Base-by-base conservation (phyloP, 2,888 invertebrate species). In the Acanthosepion pharaonis region DNA sequence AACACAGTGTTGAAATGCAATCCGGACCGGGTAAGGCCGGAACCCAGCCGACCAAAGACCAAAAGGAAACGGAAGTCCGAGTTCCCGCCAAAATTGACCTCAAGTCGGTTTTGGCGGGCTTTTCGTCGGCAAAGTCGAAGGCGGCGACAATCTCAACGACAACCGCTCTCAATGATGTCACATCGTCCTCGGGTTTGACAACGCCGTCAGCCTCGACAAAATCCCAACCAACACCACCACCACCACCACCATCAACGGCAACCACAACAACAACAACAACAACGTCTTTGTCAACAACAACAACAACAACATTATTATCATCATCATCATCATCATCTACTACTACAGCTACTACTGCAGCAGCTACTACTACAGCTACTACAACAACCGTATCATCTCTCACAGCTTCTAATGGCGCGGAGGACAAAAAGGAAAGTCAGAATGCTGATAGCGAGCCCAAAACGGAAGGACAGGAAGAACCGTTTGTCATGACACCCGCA, bases 11-110 rank as follows among this genome's bases (percentile, higher is more conserved):
- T 78, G 78, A 78, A 78, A 78, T 78, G 78, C 78, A 78, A 18
- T 78, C 78, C 78, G 78, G 78, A 9, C n/a, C 78, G n/a, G 78
- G 78, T n/a, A 78, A 28, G 78, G n/a, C 78, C 78, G n/a, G 28
- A 78, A 78, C 28, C 78, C 78, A 78, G n/a, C 78, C 78, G 3
- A 18, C 78, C 8, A n/a, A 78, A n/a, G 78, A 78, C 78, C 9
- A 78, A 28, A n/a, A n/a, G 78, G 78, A 78, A 78, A 78, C 78
- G 78, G 78, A 78, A 78, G 78, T 78, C 2, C 78, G 78, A 78
- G n/a, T n/a, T 78, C 78, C 78, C 78, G 78, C 78, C 78, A 78
- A 78, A n/a, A 78, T 78, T 78, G 78, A 78, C n/a, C 78, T 78
- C n/a, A 78, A 78, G 18, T 78, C 78, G 8, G 78, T 78, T 78